phyloP scores from a whole-genome alignment of 2,797 vertebrate genomes.

The Crenichthys baileyi region DNA sequence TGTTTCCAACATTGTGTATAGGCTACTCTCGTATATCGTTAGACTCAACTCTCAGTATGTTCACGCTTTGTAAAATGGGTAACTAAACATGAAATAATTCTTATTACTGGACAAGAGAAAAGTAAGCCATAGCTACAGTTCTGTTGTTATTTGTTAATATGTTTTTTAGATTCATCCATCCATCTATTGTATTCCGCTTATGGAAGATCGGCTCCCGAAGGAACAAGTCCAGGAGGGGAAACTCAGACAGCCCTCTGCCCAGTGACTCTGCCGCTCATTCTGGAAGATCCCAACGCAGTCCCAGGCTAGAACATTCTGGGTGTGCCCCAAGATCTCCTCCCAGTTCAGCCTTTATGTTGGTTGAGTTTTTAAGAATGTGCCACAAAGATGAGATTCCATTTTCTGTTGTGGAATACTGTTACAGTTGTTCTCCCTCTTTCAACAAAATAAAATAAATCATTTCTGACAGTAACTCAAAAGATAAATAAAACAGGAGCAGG shows the following conservation, averaged over 20 bases:
- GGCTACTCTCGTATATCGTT: too few species aligned
- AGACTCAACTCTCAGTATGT: too few species aligned
- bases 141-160: too few species aligned
- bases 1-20: neutral
- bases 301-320: neutral
- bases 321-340: neutral
- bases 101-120: too few species aligned
- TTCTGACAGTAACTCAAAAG: neutral
- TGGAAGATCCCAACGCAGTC: neutral
- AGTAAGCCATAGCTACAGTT: too few species aligned
- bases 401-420: neutral
- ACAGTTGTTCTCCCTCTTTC: neutral
- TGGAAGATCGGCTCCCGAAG: neutral
- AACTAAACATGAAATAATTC: too few species aligned
- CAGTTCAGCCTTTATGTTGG: neutral
- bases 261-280: neutral
- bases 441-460: neutral
- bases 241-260: neutral
- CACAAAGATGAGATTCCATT: neutral
- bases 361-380: neutral
- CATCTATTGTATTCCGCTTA: neutral
- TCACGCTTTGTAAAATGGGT: too few species aligned
- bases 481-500: neutral
- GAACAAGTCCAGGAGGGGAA: neutral
- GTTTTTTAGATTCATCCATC: too few species aligned